phyloP scores from a whole-genome alignment of 2,113 vertebrate genomes.

The Poeciliopsis retropinna region DNA sequence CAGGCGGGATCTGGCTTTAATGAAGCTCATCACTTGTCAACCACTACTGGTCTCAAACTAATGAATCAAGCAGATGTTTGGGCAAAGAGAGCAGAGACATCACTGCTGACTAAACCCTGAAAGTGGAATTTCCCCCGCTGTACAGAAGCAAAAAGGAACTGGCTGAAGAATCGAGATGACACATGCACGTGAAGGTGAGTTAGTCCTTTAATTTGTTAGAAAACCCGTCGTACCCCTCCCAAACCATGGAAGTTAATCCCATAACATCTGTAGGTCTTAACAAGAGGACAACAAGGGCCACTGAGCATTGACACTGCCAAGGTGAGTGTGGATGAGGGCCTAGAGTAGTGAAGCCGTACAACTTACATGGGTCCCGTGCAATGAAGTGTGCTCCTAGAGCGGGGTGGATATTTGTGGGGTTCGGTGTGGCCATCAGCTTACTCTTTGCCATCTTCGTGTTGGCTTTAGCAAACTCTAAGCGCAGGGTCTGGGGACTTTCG shows the following conservation, averaged over 20 bases:
- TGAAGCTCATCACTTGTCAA: background rate
- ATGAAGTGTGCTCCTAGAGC: conserved; percentile 98
- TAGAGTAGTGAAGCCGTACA: conserved; percentile 79
- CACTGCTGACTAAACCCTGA: conserved; percentile 31
- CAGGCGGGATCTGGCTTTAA: conserved; percentile 24
- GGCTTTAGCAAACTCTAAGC: conserved; percentile 99
- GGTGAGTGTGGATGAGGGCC: conserved; percentile 75
- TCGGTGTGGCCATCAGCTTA: conserved; percentile 98
- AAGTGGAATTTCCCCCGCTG: conserved; percentile 28
- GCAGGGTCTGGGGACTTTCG: conserved; percentile 97
- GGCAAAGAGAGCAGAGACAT: conserved; percentile 26
- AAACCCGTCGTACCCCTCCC: background rate
- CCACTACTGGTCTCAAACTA: conserved; percentile 10
- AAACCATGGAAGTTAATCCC: conserved; percentile 16
- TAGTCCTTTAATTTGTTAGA: conserved; percentile 70
- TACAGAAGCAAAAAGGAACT: conserved; percentile 63
- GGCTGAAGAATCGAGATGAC: conserved; percentile 58
- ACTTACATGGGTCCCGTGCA: conserved; percentile 99
- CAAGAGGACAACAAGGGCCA: conserved; percentile 25
- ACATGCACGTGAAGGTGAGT: conserved; percentile 81
- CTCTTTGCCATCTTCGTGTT: conserved; percentile 99
- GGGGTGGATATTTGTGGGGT: conserved; percentile 96
- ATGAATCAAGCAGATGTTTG: conserved; percentile 39
- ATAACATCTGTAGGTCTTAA: conserved; percentile 10
- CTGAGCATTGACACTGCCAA: conserved; percentile 35